Evolutionary conservation across 1,140 invertebrate species (phyloP), one percentile per base, ranked within the genome.

Genomic region (Stegodyphus mimosarum): DNA sequence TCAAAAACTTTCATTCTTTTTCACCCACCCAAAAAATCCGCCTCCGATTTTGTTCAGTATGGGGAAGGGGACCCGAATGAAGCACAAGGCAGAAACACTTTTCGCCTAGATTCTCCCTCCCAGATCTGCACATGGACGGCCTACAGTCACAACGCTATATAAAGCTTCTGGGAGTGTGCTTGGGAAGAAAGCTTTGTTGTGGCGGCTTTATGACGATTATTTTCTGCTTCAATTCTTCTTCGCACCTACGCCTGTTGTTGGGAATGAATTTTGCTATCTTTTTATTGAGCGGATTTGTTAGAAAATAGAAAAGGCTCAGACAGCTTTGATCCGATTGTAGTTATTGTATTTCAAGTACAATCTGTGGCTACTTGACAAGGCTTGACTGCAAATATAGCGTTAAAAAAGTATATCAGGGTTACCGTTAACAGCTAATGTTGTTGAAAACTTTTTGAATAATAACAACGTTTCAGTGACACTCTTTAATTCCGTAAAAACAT

Each of bases 201-300:
- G 66, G 66, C 66, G 66, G 66, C 66, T 67, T 67, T 67, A 67
- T 67, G 66, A 18, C 66, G 66, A 67, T 67, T 67, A 67, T 67
- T 67, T 67, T 67, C 66, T 67, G 66, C 66, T 67, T 67, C n/a
- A 67, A 18, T 17, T 18, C n/a, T 9, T 18, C 9, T 67, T 67
- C 66, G 66, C 66, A 67, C 66, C 66, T 67, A 17, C 33, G 33
- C 33, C 33, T 33, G 33, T 33, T 33, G 33, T 33, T 33, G 33
- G 33, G 33, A 33, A 3, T 60, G 55, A 2, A 33, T 33, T 33
- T 33, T 33, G 33, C 33, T 33, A 33, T 33, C 33, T 33, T 33
- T 33, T 33, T 33, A 33, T 33, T 33, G 33, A 33, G 33, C 33
- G 33, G 33, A 33, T 33, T 33, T 33, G 33, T 33, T 33, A 33